Conservation (phyloP, 2,888 invertebrate genomes). For the Philonicus albiceps region DNA sequence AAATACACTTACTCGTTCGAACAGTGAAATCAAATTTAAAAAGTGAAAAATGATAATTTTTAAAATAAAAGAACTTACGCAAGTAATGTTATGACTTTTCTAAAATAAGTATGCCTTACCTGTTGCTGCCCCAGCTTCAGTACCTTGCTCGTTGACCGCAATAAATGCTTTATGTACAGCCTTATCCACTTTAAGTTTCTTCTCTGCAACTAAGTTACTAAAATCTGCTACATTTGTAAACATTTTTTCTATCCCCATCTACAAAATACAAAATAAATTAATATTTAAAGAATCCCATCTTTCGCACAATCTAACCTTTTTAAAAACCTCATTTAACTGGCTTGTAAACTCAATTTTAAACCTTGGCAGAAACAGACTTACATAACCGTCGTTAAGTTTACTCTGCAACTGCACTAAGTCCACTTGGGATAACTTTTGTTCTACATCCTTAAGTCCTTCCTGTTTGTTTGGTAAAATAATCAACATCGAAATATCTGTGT, state of each 20-base stretch:
- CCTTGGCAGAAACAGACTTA: constrained; percentile 74
- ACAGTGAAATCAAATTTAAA: too few relatives aligned
- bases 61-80: too few relatives aligned
- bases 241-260: constrained; percentile 77
- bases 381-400: constrained; percentile 65
- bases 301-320: constrained; percentile 63
- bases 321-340: constrained; percentile 68
- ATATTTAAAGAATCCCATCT: not conserved
- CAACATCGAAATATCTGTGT: constrained; percentile 75
- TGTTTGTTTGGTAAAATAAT: constrained; percentile 76
- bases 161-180: constrained; percentile 86
- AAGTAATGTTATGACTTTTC: not conserved
- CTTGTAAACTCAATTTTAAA: constrained; percentile 82
- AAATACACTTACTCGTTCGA: too few relatives aligned
- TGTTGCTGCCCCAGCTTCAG: constrained; percentile 85
- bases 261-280: not conserved
- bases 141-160: constrained; percentile 87
- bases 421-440: constrained; percentile 68
- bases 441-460: constrained; percentile 71
- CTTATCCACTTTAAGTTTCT: constrained; percentile 70
- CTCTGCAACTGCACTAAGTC: constrained; percentile 66
- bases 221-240: constrained; percentile 71
- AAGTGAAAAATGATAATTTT: too few relatives aligned
- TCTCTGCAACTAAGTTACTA: constrained; percentile 66
- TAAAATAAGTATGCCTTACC: constrained; percentile 49